These are phyloP conservation scores for Calameuta pallipes DNA, from an alignment of 2,888 invertebrate genomes.

Conservation along the genomic window DNA sequence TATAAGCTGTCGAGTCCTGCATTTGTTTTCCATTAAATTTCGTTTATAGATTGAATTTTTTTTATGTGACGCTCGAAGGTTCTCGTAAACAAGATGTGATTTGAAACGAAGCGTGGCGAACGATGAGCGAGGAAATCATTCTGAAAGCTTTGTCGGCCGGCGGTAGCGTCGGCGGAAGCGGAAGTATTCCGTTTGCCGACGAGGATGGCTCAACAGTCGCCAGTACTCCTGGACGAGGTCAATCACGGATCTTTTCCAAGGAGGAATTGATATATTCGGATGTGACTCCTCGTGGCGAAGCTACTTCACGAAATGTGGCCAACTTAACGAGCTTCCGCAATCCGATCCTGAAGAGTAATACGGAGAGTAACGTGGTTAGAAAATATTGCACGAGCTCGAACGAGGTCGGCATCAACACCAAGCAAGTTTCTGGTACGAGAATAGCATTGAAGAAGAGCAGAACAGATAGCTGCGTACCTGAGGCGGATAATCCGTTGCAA, in stretches of 20 bases:
- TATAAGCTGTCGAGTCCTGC: background rate
- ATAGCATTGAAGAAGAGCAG: constrained; percentile 20
- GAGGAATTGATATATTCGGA: constrained; percentile 32
- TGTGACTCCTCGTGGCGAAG: background rate
- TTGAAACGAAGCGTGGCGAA: constrained; percentile 13
- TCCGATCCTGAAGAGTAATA: constrained; percentile 14
- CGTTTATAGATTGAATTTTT: background rate
- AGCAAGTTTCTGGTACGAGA: constrained; percentile 11
- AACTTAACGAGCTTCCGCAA: constrained; percentile 6
- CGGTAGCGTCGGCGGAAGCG: constrained; percentile 25
- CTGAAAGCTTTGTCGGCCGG: constrained; percentile 26
- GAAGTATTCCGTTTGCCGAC: constrained; percentile 44
- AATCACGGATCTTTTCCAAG: constrained; percentile 30
- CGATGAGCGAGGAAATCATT: constrained; percentile 43
- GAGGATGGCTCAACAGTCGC: constrained; percentile 39
- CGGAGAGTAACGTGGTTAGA: constrained; percentile 10
- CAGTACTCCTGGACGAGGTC: constrained; percentile 26
- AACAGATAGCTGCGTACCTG: constrained; percentile 17
- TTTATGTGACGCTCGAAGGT: background rate
- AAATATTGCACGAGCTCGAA: background rate
- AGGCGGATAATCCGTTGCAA: constrained; percentile 35
- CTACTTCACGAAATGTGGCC: background rate
- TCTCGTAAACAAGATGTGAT: constrained; percentile 10
- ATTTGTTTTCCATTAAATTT: background rate
- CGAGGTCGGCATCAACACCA: constrained; percentile 11